phyloP scores from a whole-genome alignment of 2,888 invertebrate genomes.

The Emmelina monodactyla region DNA sequence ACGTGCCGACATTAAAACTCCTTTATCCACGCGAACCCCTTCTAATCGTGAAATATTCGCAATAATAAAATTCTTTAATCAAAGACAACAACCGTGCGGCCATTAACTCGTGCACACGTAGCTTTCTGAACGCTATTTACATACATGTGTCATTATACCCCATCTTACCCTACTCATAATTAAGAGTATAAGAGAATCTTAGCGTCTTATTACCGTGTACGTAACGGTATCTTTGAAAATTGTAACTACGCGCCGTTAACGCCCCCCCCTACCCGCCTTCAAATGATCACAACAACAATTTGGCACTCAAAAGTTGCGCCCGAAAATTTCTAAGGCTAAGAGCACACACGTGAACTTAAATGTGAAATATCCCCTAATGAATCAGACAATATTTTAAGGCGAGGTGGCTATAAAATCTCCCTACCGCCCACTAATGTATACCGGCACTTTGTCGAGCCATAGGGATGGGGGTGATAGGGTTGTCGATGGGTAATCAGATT shows the following conservation, averaged over 20 bases:
- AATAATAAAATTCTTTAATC: constrained; percentile 67
- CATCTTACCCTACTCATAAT: constrained; percentile 43
- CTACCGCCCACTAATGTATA: constrained; percentile 54
- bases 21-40: constrained; percentile 27
- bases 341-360: constrained; percentile 58
- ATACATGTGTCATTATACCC: constrained; percentile 63
- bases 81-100: constrained; percentile 65
- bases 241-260: constrained; percentile 56
- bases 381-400: constrained; percentile 67
- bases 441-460: constrained; percentile 55
- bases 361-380: constrained; percentile 65
- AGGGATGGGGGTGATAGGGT: constrained; percentile 46
- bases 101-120: constrained; percentile 58
- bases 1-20: constrained; percentile 53
- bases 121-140: constrained; percentile 49
- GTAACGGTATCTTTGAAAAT: constrained; percentile 66
- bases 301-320: constrained; percentile 38
- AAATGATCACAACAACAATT: constrained; percentile 49
- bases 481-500: constrained; percentile 53
- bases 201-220: constrained; percentile 66
- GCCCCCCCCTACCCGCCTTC: constrained; percentile 25
- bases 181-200: constrained; percentile 66
- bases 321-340: constrained; percentile 34
- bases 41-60: constrained; percentile 65
- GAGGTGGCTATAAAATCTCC: constrained; percentile 62